Evolutionary conservation across 2,113 vertebrate species (phyloP), one percentile per base, ranked within the genome.

Genomic region (Typhlomys cinereus): DNA sequence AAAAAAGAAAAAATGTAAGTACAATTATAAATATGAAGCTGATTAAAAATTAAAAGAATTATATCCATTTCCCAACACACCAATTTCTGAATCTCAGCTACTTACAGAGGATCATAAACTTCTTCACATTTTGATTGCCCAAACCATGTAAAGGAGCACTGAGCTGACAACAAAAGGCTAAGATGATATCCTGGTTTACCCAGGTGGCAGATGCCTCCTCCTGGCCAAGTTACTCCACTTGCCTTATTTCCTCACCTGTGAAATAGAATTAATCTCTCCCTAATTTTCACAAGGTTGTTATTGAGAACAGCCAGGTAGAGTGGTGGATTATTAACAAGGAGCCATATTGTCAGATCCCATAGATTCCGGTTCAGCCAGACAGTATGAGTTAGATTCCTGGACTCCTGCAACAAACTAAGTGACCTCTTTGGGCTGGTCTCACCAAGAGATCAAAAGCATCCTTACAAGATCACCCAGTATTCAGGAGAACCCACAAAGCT

Each of bases 401-500:
- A 61, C 41, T 69, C 73, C 3, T 70, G 44, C 48, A 7, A 2
- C 48, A 46, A 15, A 34, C 52, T 18, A 12, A 70, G 80, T 2
- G 9, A 20, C 67, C n/a, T 11, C 3, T 18, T 1, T 4, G 74
- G 79, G 48, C 67, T 59, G 29, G 46, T 88, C 23, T 73, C 7
- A 5, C 14, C 4, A 7, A 21, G 23, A 39, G 31, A 74, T 3
- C 2, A 44, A 62, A 57, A 39, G 29, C 2, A 6, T 0, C 6
- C 44, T 62, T 1, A 34, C 8, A 4, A 0, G 27, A n/a, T n/a
- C 25, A 57, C 20, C 67, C 57, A 71, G 0, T 27, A 48, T n/a
- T 44, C 62, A 93, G 64, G 17, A 62, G 8, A 70, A 7, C 61
- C 31, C 71, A 9, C 2, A 11, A 3, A 88, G 44, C 69, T 34